Conservation (phyloP, 2,113 vertebrate species). For the Mungos mungo region DNA sequence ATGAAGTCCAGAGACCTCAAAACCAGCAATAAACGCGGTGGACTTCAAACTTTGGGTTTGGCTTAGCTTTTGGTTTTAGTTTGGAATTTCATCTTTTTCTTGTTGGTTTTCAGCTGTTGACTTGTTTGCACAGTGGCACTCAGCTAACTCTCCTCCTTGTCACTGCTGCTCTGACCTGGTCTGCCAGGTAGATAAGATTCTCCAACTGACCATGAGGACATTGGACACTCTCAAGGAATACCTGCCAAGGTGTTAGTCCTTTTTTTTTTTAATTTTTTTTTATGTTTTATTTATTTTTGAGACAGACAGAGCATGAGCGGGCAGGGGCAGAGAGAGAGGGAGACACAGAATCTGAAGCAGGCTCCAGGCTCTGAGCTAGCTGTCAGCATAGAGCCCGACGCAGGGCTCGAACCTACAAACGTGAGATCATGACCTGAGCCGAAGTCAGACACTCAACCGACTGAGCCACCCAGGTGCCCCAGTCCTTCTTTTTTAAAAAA, state of each 20-base stretch:
- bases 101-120: neutral
- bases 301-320: no score
- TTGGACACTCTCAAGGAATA: neutral
- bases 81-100: neutral
- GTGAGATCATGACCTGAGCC: no score
- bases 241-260: neutral
- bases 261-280: no score
- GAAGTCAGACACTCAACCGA: no score
- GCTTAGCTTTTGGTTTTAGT: neutral
- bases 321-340: no score
- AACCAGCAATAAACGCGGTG: neutral
- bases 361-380: no score
- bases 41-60: neutral
- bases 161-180: neutral
- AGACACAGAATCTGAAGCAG: no score
- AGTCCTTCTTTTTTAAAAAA: no score
- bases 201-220: neutral
- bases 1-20: conserved; percentile 13
- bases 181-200: neutral
- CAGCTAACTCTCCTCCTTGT: neutral
- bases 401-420: no score
- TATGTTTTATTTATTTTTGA: no score
- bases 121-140: neutral
- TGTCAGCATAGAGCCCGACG: no score
- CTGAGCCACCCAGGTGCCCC: no score